Evolutionary conservation across 2,888 invertebrate genomes (phyloP), one percentile per base, ranked within the genome.

Genomic region (Platerodrilus igneus): DNA sequence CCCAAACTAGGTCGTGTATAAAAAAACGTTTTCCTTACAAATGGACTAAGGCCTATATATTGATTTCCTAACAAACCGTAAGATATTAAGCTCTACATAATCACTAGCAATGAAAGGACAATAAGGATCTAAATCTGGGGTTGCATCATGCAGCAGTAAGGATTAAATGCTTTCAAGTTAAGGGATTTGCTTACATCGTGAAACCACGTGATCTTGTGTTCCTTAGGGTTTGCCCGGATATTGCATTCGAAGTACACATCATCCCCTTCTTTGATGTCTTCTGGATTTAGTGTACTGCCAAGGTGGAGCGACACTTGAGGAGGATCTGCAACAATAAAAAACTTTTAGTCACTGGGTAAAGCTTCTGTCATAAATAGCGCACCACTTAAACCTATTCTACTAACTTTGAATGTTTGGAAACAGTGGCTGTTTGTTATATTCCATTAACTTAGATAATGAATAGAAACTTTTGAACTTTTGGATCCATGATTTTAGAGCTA

Each of bases 221-320:
- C 79, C 59, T 78, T 78, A 26, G 86, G 86, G 68, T 84, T 84
- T 34, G 85, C 82, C 57, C 77, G 76, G 56, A 85, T 82, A 69
- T 81, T 79, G 66, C 86, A 86, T 67, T 86, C 85, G 62, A 86
- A 85, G 68, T 85, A 86, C 36, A 84, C 84, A 63, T 85, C 85
- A 60, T 83, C 85, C 47, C 83, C 84, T 67, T 85, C 84, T 62
- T 85, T 86, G 57, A 86, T 86, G 62, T 83, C 80, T 56, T 82
- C 79, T 26, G 84, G 79, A 56, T 83, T 82, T 52, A 86, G 70
- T 26, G 83, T 84, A 58, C 79, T 83, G 50, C 86, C 86, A 53
- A 86, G 71, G 55, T 79, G 78, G 50, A 86, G 72, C 43, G 75
- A 74, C 52, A 86, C 82, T 67, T 79, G 78, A 10, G 86, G 86